phyloP scores from a whole-genome alignment of 2,797 vertebrate species.

The Sebastes reedi region DNA sequence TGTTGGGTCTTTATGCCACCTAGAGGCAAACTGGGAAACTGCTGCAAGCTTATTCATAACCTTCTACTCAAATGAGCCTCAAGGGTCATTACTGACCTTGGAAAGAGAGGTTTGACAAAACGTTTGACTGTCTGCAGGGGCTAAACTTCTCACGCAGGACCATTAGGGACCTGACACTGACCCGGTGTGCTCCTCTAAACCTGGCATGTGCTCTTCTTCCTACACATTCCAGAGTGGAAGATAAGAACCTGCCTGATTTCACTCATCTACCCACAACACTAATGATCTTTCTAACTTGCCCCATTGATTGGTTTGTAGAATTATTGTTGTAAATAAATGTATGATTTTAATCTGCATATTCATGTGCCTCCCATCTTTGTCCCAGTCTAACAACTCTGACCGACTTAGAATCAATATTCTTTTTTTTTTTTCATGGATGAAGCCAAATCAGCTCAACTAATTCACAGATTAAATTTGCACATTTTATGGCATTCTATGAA shows the following conservation, averaged over 20 bases:
- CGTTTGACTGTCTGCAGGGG: neutral
- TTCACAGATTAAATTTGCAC: neutral
- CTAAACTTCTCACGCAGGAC: neutral
- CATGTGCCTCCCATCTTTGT: neutral
- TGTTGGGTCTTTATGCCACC: constrained; percentile 56
- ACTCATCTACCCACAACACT: neutral
- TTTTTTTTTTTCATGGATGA: neutral
- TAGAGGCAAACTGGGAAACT: constrained; percentile 42
- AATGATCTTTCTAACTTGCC: neutral
- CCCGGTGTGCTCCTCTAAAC: neutral
- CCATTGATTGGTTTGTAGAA: neutral
- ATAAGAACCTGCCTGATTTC: neutral
- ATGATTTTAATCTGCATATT: neutral
- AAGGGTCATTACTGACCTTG: neutral
- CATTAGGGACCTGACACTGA: neutral
- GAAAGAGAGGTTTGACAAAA: neutral
- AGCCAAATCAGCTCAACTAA: neutral
- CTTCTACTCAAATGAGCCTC: neutral
- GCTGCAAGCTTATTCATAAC: neutral
- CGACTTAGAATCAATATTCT: neutral
- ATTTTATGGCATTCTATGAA: neutral
- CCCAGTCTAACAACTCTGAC: too few relatives aligned
- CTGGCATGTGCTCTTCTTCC: neutral
- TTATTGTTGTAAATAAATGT: neutral
- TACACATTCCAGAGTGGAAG: neutral